These are phyloP conservation scores for Onychorhynchus coronatus DNA, from an alignment of 2,113 vertebrate genomes.

Conservation along the genomic window DNA sequence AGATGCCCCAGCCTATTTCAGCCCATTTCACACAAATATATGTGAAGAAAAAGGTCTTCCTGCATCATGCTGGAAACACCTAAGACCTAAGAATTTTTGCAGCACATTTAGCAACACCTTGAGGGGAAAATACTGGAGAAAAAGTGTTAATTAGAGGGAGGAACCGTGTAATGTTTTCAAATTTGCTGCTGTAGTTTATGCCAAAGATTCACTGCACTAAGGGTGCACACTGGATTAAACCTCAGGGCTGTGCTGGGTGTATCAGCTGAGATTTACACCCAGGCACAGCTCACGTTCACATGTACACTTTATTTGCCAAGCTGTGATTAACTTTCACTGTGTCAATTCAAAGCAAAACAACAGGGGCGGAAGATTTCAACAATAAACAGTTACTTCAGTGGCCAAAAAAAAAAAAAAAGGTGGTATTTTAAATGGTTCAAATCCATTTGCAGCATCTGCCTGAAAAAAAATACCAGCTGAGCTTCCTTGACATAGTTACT, in stretches of 20 bases:
- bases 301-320: not conserved
- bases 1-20: not conserved
- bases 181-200: not conserved
- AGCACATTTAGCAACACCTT: not conserved
- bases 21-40: not conserved
- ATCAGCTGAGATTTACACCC: not conserved
- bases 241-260: not conserved
- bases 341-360: not conserved
- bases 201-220: not conserved
- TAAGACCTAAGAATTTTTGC: not conserved
- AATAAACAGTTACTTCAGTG: not conserved
- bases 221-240: not conserved
- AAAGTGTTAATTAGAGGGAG: fast-evolving
- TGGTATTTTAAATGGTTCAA: not conserved
- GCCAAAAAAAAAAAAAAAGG: not conserved
- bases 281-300: not conserved
- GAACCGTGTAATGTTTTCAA: not conserved
- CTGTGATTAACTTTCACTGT: not conserved
- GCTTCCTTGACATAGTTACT: not conserved
- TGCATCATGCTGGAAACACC: not conserved
- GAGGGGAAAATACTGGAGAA: not conserved
- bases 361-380: not conserved
- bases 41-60: not conserved
- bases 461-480: not conserved
- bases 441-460: not conserved